Percentiles rank a stretch among this genome's conserved stretches.
Conservation (phyloP, 2,797 vertebrate genomes). For the Sebastes trivittatus region DNA sequence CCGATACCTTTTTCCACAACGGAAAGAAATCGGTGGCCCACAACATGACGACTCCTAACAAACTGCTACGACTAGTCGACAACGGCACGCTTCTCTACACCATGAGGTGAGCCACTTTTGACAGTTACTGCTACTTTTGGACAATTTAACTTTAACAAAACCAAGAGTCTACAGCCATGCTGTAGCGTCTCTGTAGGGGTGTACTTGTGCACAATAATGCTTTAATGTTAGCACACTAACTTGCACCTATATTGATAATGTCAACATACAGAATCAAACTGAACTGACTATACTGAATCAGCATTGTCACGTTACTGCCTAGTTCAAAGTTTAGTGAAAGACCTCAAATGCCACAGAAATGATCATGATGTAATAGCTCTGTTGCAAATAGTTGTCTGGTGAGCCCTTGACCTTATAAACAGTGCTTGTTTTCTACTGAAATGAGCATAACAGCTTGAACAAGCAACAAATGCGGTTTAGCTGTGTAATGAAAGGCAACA, state of each 20-base stretch:
- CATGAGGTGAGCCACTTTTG: slow-evolving; percentile 87
- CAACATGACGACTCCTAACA: slow-evolving; percentile 99
- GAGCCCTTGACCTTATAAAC: neutral
- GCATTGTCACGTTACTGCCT: fast-evolving
- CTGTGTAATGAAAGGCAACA: too few relatives aligned
- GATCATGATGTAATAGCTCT: neutral
- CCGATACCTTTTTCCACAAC: slow-evolving; percentile 98
- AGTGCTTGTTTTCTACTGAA: neutral
- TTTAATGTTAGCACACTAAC: neutral
- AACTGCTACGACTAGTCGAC: slow-evolving; percentile 95
- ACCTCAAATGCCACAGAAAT: neutral
- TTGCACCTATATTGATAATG: neutral
- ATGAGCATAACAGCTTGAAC: neutral
- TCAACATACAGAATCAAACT: too few relatives aligned
- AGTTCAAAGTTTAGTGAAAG: neutral
- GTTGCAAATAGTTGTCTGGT: neutral
- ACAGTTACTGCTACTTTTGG: neutral
- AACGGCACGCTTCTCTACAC: slow-evolving; percentile 98
- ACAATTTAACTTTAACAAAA: neutral
- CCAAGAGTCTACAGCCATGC: neutral
- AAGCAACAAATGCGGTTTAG: too few relatives aligned
- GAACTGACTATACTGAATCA: too few relatives aligned
- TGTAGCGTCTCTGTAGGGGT: neutral
- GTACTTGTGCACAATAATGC: neutral
- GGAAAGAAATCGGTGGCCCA: slow-evolving; percentile 99